phyloP scores from a whole-genome alignment of 2,797 vertebrate species.

The Vultur gryphus region DNA sequence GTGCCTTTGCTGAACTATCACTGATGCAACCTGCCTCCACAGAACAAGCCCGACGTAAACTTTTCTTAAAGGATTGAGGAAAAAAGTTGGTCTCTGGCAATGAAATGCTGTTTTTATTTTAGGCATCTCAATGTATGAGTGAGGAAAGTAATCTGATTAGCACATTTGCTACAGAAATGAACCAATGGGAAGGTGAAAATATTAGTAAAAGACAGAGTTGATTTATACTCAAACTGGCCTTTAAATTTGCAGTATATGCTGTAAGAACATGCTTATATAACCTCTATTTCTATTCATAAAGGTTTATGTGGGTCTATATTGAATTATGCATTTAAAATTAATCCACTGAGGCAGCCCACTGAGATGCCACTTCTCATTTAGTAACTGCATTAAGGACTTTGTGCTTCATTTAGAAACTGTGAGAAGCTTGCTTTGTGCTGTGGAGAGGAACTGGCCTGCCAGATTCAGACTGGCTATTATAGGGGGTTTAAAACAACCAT shows the following conservation, averaged over 20 bases:
- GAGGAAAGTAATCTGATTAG: slow-evolving; percentile 29
- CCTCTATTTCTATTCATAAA: slow-evolving; percentile 59
- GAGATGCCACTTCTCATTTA: slow-evolving; percentile 66
- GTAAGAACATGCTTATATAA: slow-evolving; percentile 63
- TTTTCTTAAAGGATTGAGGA: background rate
- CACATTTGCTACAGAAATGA: slow-evolving; percentile 21
- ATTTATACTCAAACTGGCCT: slow-evolving; percentile 48
- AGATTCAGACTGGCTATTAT: slow-evolving; percentile 9
- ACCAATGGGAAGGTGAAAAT: slow-evolving; percentile 43
- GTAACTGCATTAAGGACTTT: slow-evolving; percentile 55
- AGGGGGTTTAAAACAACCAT: slow-evolving; percentile 21
- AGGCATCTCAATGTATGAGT: background rate
- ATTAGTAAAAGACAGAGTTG: slow-evolving; percentile 44
- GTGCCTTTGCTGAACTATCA: background rate
- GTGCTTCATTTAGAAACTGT: slow-evolving; percentile 57
- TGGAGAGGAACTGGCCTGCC: slow-evolving; percentile 23
- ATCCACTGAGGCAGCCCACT: slow-evolving; percentile 67
- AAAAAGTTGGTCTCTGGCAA: background rate
- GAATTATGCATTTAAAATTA: slow-evolving; percentile 67
- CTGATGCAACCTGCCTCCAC: background rate
- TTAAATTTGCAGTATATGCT: slow-evolving; percentile 41
- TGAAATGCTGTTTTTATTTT: slow-evolving; percentile 27
- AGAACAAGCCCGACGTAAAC: background rate
- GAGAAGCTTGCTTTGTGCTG: slow-evolving; percentile 44
- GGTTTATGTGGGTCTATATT: slow-evolving; percentile 64